phyloP scores from a whole-genome alignment of 2,113 vertebrate genomes.

The Cyprinodon brontotheroides region DNA sequence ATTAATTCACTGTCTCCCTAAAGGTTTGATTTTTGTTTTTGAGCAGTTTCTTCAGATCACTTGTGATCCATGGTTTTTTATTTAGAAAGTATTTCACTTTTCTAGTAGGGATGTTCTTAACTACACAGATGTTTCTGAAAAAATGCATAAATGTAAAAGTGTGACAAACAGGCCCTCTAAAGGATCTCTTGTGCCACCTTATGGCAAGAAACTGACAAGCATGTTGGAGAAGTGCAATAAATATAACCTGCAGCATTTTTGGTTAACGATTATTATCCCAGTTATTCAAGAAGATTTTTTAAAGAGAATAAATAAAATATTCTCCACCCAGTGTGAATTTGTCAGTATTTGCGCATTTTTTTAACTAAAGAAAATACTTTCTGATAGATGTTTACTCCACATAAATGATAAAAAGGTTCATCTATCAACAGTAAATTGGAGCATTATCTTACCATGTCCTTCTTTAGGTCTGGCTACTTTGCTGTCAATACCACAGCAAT shows the following conservation, averaged over 20 bases:
- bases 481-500: too few relatives aligned
- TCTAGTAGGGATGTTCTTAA: too few relatives aligned
- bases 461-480: too few relatives aligned
- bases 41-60: too few relatives aligned
- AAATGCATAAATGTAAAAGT: background rate
- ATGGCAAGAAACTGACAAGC: conserved; percentile 21
- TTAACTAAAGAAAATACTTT: background rate
- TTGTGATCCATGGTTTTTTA: too few relatives aligned
- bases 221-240: background rate
- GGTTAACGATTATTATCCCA: background rate
- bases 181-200: conserved; percentile 47
- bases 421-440: background rate
- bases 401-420: background rate
- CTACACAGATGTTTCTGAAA: too few relatives aligned
- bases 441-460: too few relatives aligned
- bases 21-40: too few relatives aligned
- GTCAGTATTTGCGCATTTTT: background rate
- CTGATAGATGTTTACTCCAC: background rate
- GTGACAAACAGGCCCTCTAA: background rate
- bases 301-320: background rate
- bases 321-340: background rate
- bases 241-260: background rate
- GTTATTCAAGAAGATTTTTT: background rate
- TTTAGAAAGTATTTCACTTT: too few relatives aligned
- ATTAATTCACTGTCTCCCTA: too few relatives aligned